Conservation (phyloP, 2,888 invertebrate genomes). For the Empis livida region DNA sequence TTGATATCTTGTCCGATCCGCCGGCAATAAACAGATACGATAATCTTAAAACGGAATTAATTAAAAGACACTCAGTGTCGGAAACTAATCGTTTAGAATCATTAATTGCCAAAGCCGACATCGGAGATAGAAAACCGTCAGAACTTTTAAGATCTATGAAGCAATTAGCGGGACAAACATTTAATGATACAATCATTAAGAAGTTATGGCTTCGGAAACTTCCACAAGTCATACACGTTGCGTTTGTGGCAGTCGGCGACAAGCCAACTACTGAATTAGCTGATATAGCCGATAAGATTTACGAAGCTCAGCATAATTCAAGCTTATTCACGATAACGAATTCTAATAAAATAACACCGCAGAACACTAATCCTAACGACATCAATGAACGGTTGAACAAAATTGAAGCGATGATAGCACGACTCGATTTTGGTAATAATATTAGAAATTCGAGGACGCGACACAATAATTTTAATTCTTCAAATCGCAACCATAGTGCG, state of each 20-base stretch:
- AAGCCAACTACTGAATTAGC: not conserved
- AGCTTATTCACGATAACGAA: not conserved
- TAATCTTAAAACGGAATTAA: not conserved
- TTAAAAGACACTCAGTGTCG: not conserved
- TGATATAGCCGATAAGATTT: not conserved
- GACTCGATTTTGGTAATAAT: too few relatives aligned
- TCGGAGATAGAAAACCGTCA: not conserved
- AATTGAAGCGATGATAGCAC: too few relatives aligned
- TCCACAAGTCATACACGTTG: not conserved
- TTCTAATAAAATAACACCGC: not conserved
- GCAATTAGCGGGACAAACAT: not conserved
- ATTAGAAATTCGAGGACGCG: too few relatives aligned
- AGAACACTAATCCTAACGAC: not conserved
- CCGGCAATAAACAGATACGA: too few relatives aligned
- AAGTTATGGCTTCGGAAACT: not conserved
- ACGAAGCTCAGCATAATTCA: not conserved
- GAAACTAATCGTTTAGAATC: not conserved
- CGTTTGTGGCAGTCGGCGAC: not conserved
- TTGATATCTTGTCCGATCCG: too few relatives aligned
- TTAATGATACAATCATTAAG: not conserved
- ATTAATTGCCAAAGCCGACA: not conserved
- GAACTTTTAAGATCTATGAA: not conserved
- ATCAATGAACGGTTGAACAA: too few relatives aligned
- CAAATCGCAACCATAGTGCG: too few relatives aligned
- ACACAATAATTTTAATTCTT: too few relatives aligned